These are phyloP conservation scores for Colostygia pectinataria DNA, from an alignment of 2,888 invertebrate genomes.

Conservation along the genomic window DNA sequence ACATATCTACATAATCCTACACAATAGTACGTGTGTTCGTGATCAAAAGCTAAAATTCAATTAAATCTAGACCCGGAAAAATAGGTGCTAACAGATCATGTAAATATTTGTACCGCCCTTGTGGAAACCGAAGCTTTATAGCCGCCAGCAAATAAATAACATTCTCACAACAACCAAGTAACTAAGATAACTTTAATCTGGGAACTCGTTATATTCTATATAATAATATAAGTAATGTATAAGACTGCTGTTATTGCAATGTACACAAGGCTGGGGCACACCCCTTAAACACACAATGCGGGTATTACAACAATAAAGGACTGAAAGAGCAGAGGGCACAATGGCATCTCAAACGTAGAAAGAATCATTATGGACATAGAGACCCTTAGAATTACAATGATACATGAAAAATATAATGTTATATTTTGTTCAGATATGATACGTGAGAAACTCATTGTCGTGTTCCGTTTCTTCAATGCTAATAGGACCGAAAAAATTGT, in stretches of 20 bases:
- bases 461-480: constrained; percentile 24
- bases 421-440: constrained; percentile 21
- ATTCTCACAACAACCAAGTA: too few species aligned
- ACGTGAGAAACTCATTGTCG: constrained; percentile 26
- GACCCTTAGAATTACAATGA: constrained; percentile 36
- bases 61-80: too few species aligned
- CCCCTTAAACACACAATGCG: constrained; percentile 40
- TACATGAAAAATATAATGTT: constrained; percentile 28
- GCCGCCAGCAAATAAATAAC: too few species aligned
- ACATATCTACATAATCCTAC: too few species aligned
- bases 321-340: constrained; percentile 35
- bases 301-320: constrained; percentile 43
- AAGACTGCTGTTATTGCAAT: constrained; percentile 35
- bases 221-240: constrained; percentile 7
- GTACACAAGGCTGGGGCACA: constrained; percentile 35
- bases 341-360: constrained; percentile 30
- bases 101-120: too few species aligned
- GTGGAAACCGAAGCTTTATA: too few species aligned
- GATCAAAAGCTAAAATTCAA: too few species aligned
- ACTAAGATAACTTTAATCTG: neutral
- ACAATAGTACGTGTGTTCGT: too few species aligned
- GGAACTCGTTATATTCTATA: neutral
- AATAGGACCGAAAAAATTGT: constrained; percentile 24
- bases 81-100: too few species aligned
- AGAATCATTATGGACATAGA: constrained; percentile 32